Percentiles rank a stretch among this genome's conserved stretches.
Evolutionary conservation across 2,797 vertebrate species (phyloP).

Genomic region (Hephaestus fuliginosus): DNA sequence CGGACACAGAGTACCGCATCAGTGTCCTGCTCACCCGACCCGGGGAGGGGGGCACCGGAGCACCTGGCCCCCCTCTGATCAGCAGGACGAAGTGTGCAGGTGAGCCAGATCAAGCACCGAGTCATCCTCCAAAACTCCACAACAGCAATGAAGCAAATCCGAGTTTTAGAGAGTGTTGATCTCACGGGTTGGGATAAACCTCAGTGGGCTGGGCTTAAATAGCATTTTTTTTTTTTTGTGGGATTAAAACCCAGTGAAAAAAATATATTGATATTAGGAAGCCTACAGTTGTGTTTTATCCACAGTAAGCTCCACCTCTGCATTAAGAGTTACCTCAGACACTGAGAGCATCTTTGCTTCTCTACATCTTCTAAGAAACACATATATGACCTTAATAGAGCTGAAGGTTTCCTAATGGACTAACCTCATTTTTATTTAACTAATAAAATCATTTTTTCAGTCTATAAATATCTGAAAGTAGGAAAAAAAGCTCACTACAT

Average conservation of each 20-base stretch:
- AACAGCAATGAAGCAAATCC: not conserved
- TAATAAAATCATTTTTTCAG: not conserved
- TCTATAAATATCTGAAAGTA: not conserved
- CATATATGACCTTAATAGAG: not conserved
- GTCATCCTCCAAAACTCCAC: not conserved
- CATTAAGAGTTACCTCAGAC: not conserved
- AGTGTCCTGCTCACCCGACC: conserved; percentile 95
- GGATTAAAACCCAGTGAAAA: not conserved
- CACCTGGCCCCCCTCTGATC: conserved; percentile 92
- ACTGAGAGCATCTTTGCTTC: not conserved
- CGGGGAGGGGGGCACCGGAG: conserved; percentile 94
- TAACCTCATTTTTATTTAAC: not conserved
- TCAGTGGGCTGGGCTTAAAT: not conserved
- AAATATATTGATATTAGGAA: not conserved
- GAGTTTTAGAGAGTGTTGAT: not conserved
- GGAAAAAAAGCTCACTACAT: not conserved
- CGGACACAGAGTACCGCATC: conserved; percentile 96
- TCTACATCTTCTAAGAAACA: not conserved
- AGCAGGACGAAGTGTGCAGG: conserved; percentile 98
- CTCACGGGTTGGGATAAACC: not conserved
- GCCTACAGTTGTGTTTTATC: not conserved
- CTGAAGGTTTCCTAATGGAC: not conserved
- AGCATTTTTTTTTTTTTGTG: not conserved
- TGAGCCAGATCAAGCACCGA: conserved; percentile 66
- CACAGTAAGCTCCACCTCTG: not conserved